Conservation (phyloP, 2,888 invertebrate species). For the Agrilus biguttatus region DNA sequence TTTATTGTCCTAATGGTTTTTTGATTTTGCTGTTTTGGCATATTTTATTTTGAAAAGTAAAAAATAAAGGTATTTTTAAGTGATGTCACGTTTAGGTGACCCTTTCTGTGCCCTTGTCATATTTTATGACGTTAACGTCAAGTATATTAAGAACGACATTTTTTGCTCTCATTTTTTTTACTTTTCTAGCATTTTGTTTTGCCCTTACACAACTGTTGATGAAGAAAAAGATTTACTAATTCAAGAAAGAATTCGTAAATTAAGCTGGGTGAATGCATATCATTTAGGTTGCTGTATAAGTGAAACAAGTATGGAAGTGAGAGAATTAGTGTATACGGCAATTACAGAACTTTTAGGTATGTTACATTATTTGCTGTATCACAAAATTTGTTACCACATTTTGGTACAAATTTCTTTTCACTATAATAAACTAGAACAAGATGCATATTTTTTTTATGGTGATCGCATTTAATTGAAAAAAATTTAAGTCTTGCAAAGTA, state of each 20-base stretch:
- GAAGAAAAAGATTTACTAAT: slow-evolving; percentile 88
- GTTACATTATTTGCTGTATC: no score
- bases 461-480: no score
- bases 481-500: no score
- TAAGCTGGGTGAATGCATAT: slow-evolving; percentile 92
- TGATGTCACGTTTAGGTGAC: no score
- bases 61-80: no score
- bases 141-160: no score
- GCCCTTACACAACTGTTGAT: slow-evolving; percentile 76
- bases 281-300: slow-evolving; percentile 89
- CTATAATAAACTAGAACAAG: not conserved
- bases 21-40: no score
- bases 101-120: no score
- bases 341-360: slow-evolving; percentile 71
- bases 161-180: not conserved
- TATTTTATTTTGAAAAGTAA: no score
- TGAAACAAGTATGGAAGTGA: slow-evolving; percentile 65
- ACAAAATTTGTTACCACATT: slow-evolving; percentile 34
- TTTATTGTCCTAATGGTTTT: no score
- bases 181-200: slow-evolving; percentile 62
- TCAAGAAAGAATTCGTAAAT: slow-evolving; percentile 84
- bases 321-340: slow-evolving; percentile 85
- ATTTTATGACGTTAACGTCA: no score
- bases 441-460: no score
- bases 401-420: not conserved